A percentile compares a stretch with the other conserved stretches of the same genome.
These are phyloP conservation scores for Phyllotis vaccarum DNA, from an alignment of 2,797 vertebrate genomes.

Conservation along the genomic window DNA sequence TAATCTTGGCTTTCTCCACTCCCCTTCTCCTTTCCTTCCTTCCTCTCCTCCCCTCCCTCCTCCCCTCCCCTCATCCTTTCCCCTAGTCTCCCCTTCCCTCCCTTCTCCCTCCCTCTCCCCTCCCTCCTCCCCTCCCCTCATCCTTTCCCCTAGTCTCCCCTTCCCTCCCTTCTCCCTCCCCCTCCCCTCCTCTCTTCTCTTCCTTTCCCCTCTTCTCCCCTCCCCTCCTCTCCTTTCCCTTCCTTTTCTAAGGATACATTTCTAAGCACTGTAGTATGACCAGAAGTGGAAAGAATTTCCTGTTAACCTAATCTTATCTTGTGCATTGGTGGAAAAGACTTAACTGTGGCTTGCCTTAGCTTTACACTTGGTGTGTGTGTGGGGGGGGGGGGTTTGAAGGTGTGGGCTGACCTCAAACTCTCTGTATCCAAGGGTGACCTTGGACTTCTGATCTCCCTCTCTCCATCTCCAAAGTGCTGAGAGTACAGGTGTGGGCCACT, in stretches of 20 bases:
- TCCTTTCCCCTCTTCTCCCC: too few species aligned
- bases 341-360: not conserved
- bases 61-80: too few species aligned
- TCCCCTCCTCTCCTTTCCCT: too few species aligned
- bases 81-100: too few species aligned
- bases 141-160: too few species aligned
- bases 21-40: too few species aligned
- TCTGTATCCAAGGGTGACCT: not conserved
- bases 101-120: too few species aligned
- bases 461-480: not conserved
- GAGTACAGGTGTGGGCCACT: not conserved
- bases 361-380: not conserved
- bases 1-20: conserved; percentile 30
- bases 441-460: not conserved
- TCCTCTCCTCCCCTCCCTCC: too few species aligned
- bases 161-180: too few species aligned
- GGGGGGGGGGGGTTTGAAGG: not conserved
- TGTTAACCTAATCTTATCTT: not conserved
- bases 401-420: not conserved
- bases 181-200: too few species aligned
- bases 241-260: not conserved
- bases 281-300: conserved; percentile 22
- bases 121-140: too few species aligned
- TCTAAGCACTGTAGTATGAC: not conserved
- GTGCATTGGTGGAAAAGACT: not conserved